phyloP scores from a whole-genome alignment of 2,888 invertebrate genomes.

The Diloba caeruleocephala region DNA sequence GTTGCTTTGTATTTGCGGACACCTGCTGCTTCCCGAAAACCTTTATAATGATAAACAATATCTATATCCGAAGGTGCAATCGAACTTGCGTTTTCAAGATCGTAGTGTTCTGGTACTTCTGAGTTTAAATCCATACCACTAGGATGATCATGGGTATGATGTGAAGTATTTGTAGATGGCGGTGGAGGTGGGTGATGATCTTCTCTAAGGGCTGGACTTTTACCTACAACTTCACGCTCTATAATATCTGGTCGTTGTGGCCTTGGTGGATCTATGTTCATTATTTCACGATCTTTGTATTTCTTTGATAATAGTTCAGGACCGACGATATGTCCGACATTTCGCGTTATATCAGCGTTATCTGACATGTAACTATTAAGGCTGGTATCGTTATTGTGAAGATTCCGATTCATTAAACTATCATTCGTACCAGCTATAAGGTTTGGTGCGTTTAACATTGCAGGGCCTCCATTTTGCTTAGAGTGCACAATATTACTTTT shows the following conservation, averaged over 20 bases:
- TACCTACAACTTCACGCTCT: conserved; percentile 95
- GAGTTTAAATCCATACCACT: conserved; percentile 93
- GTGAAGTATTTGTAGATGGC: conserved; percentile 91
- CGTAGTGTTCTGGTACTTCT: conserved; percentile 97
- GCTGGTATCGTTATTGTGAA: conserved; percentile 92
- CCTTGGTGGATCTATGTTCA: conserved; percentile 91
- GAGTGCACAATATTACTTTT: conserved; percentile 92
- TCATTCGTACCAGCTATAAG: conserved; percentile 91
- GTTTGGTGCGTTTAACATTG: conserved; percentile 92
- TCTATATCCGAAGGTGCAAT: conserved; percentile 99
- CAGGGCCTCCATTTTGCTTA: conserved; percentile 93
- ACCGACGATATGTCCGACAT: conserved; percentile 93
- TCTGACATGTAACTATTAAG: conserved; percentile 92
- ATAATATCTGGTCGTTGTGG: conserved; percentile 98
- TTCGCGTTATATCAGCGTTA: conserved; percentile 92
- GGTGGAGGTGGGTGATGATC: conserved; percentile 95
- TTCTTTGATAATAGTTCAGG: conserved; percentile 96
- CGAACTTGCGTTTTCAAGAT: conserved; percentile 98
- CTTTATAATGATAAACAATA: conserved; percentile 98
- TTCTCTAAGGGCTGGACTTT: conserved; percentile 94
- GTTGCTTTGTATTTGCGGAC: conserved; percentile 96
- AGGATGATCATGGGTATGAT: conserved; percentile 93
- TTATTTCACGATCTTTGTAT: conserved; percentile 95
- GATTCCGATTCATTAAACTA: conserved; percentile 91
- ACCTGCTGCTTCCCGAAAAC: conserved; percentile 95